Evolutionary conservation across 2,888 invertebrate genomes (phyloP).

Genomic region (Euclidia mi): DNA sequence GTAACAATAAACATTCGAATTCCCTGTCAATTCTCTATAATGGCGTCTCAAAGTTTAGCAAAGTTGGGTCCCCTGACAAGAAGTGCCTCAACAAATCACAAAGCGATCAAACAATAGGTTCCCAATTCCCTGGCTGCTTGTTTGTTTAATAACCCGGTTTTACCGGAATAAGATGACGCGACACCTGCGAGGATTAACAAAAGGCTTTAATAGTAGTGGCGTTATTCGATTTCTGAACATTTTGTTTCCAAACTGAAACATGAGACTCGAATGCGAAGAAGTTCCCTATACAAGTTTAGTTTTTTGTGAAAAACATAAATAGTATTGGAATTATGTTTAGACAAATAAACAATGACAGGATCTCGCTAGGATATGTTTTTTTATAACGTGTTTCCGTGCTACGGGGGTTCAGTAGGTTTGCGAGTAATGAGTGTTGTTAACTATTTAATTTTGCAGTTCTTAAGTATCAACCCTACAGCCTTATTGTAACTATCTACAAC

Average conservation of each 20-base stretch:
- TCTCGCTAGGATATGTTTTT: too few species aligned
- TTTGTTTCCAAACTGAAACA: background rate
- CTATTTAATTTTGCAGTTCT: too few species aligned
- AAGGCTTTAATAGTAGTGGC: background rate
- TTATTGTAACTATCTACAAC: too few species aligned
- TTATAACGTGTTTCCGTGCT: too few species aligned
- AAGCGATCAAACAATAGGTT: constrained; percentile 51
- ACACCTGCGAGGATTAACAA: constrained; percentile 10
- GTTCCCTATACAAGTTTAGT: too few species aligned
- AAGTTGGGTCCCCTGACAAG: constrained; percentile 30
- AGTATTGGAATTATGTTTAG: too few species aligned
- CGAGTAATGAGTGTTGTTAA: too few species aligned
- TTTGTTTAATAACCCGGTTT: constrained; percentile 38
- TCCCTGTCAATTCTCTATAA: background rate
- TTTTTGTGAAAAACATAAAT: too few species aligned
- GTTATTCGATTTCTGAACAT: background rate
- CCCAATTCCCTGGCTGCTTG: constrained; percentile 25
- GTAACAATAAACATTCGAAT: background rate
- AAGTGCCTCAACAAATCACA: constrained; percentile 49
- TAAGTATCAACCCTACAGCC: too few species aligned
- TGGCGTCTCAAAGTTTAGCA: constrained; percentile 23
- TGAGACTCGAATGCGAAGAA: background rate
- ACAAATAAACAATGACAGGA: too few species aligned
- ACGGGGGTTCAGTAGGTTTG: too few species aligned
- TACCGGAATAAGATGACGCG: constrained; percentile 13